Conservation (phyloP, 2,888 invertebrate genomes). For the Idaea biselata region DNA sequence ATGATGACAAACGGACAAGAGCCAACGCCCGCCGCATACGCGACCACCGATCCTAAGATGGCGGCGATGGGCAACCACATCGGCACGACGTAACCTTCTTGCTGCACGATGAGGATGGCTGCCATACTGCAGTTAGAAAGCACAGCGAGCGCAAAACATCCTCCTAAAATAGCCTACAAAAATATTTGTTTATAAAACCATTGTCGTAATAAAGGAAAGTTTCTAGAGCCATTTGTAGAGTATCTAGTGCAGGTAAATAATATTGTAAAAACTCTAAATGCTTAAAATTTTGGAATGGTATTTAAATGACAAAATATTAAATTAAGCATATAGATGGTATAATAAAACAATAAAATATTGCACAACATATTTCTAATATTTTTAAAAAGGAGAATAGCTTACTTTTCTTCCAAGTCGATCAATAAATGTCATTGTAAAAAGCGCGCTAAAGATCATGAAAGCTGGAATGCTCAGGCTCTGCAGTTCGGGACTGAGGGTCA, state of each 20-base stretch:
- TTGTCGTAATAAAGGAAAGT: neutral
- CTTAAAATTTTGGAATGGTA: neutral
- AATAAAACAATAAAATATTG: too few species aligned
- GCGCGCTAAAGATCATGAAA: constrained; percentile 40
- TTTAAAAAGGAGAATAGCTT: constrained; percentile 3
- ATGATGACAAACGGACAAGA: constrained; percentile 45
- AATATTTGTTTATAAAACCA: neutral
- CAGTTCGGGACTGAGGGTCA: constrained; percentile 38
- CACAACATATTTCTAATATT: too few species aligned
- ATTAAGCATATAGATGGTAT: too few species aligned
- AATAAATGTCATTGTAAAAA: constrained; percentile 35
- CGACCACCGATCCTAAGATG: constrained; percentile 34
- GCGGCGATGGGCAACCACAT: constrained; percentile 40
- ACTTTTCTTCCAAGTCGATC: constrained; percentile 43
- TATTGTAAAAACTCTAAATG: neutral
- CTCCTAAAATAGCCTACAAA: constrained; percentile 34
- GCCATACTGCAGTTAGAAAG: constrained; percentile 34
- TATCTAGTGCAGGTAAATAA: too few species aligned
- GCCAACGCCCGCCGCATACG: constrained; percentile 41
- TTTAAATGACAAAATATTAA: neutral
- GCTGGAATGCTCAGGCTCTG: constrained; percentile 43
- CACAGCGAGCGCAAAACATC: constrained; percentile 25
- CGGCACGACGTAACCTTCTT: constrained; percentile 29
- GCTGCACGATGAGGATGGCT: constrained; percentile 29
- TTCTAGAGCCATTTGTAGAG: neutral